A percentile compares a stretch with the other conserved stretches of the same genome.
phyloP scores from a whole-genome alignment of 2,888 invertebrate species.

The Ophonus ardosiacus region DNA sequence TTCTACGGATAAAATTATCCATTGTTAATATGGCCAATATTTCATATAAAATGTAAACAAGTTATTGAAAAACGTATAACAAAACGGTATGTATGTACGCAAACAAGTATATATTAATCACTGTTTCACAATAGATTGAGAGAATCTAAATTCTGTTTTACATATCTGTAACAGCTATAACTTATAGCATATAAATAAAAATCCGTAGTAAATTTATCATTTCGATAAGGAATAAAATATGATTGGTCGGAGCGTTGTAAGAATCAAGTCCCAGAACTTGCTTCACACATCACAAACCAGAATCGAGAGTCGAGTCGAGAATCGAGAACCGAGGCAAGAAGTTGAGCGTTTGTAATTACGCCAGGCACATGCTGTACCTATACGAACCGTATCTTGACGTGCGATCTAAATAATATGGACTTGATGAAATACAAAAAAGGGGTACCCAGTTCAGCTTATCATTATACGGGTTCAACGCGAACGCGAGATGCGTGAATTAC shows the following conservation, averaged over 20 bases:
- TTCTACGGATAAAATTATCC: too few relatives aligned
- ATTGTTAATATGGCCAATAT: neutral
- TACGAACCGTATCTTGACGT: slow-evolving; percentile 54
- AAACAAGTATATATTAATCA: neutral
- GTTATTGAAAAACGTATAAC: neutral
- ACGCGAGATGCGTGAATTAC: slow-evolving; percentile 51
- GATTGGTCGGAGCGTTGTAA: neutral
- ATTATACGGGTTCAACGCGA: slow-evolving; percentile 57
- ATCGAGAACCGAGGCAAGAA: slow-evolving; percentile 14
- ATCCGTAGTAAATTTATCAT: neutral
- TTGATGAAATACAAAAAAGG: slow-evolving; percentile 62
- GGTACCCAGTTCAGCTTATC: slow-evolving; percentile 51
- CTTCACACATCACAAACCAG: slow-evolving; percentile 5
- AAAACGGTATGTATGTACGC: neutral
- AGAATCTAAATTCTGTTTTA: neutral
- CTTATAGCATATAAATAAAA: neutral
- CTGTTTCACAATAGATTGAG: neutral
- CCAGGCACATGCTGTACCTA: slow-evolving; percentile 52
- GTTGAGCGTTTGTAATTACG: slow-evolving; percentile 55
- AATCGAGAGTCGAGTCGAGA: neutral
- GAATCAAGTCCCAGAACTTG: slow-evolving; percentile 13
- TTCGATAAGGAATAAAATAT: slow-evolving; percentile 13
- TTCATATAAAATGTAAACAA: neutral
- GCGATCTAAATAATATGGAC: slow-evolving; percentile 60
- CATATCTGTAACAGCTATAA: neutral